A percentile compares a stretch with the other conserved stretches of the same genome.
Evolutionary conservation across 2,113 vertebrate genomes (phyloP).

Genomic region (Condylura cristata): DNA sequence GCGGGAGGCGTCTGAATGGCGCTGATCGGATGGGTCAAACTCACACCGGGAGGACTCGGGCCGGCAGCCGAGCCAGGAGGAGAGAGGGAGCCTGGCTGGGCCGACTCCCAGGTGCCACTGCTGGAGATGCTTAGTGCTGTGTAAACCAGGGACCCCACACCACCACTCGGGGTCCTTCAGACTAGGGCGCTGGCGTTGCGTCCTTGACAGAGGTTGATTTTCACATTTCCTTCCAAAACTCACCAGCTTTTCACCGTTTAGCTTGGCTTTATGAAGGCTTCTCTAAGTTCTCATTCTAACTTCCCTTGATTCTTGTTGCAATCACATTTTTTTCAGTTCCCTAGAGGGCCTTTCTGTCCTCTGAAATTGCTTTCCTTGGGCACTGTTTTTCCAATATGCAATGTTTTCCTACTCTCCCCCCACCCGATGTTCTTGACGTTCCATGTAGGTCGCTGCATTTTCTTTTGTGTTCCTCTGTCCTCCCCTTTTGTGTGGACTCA

Average conservation of each 20-base stretch:
- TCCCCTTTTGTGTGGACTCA: not conserved
- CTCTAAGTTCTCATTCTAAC: not conserved
- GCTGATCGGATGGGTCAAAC: not conserved
- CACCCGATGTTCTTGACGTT: not conserved
- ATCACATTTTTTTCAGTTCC: not conserved
- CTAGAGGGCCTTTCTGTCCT: not conserved
- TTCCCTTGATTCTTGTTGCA: not conserved
- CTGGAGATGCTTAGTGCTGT: not conserved
- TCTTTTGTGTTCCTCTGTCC: not conserved
- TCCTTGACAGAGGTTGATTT: not conserved
- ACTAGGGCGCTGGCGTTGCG: not conserved
- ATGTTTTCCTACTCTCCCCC: not conserved
- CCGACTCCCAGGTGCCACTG: not conserved
- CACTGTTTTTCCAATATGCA: not conserved
- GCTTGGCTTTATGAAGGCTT: not conserved
- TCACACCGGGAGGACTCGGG: not conserved
- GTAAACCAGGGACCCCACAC: not conserved
- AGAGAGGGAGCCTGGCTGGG: accelerated
- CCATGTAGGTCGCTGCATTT: not conserved
- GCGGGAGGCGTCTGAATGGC: accelerated
- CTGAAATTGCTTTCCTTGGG: not conserved
- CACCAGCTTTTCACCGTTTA: not conserved
- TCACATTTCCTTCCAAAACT: not conserved
- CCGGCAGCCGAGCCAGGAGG: not conserved
- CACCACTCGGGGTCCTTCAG: not conserved